A percentile compares a stretch with the other conserved stretches of the same genome.
These are phyloP conservation scores for Gryllus longicercus DNA, from an alignment of 2,888 invertebrate genomes.

Conservation along the genomic window DNA sequence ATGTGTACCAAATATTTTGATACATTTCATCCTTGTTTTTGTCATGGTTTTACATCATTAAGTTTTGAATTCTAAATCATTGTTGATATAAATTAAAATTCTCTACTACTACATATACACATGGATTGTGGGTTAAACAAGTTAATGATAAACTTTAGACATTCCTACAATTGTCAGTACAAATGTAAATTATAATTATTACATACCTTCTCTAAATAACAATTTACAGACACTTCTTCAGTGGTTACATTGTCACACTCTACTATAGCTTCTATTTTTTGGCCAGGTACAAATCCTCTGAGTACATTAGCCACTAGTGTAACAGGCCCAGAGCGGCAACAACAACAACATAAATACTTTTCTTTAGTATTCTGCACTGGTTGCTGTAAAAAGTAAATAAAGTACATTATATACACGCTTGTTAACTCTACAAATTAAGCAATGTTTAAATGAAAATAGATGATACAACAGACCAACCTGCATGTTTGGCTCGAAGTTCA, in stretches of 20 bases:
- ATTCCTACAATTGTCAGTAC: too few relatives aligned
- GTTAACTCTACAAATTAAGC: background rate
- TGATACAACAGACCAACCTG: slow-evolving; percentile 48
- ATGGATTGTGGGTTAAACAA: too few relatives aligned
- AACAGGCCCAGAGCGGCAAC: slow-evolving; percentile 70
- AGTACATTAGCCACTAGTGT: slow-evolving; percentile 64
- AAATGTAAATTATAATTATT: too few relatives aligned
- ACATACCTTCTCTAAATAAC: slow-evolving; percentile 62
- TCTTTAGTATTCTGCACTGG: slow-evolving; percentile 65
- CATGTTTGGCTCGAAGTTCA: slow-evolving; percentile 70
- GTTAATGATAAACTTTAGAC: too few relatives aligned
- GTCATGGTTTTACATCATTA: too few relatives aligned
- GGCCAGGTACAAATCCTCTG: slow-evolving; percentile 72
- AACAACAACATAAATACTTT: slow-evolving; percentile 47
- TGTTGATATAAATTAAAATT: too few relatives aligned
- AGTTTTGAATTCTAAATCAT: too few relatives aligned
- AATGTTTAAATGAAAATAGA: background rate
- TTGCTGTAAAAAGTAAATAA: slow-evolving; percentile 50
- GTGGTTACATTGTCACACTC: slow-evolving; percentile 74
- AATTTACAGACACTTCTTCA: slow-evolving; percentile 61
- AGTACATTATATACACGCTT: too few relatives aligned
- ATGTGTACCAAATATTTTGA: too few relatives aligned
- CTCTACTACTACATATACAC: too few relatives aligned
- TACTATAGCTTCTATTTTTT: slow-evolving; percentile 64
- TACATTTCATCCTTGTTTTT: too few relatives aligned